phyloP scores from a whole-genome alignment of 2,797 vertebrate species.

The Australoheros facetus region DNA sequence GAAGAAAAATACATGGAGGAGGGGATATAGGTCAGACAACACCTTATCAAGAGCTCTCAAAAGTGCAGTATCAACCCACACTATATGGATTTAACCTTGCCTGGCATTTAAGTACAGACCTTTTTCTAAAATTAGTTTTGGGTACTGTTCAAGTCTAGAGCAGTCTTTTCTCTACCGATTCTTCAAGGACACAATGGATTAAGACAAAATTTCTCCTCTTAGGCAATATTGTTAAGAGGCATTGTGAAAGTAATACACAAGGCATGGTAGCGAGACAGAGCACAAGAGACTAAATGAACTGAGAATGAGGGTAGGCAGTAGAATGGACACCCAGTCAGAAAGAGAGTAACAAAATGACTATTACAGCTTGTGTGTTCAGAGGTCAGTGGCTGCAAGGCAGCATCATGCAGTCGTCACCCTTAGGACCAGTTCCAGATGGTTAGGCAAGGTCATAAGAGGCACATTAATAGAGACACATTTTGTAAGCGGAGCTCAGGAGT shows the following conservation, averaged over 20 bases:
- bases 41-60: slow-evolving; percentile 53
- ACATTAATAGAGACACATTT: slow-evolving; percentile 55
- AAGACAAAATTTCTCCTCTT: not conserved
- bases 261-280: not conserved
- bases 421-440: slow-evolving; percentile 33
- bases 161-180: not conserved
- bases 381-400: slow-evolving; percentile 37
- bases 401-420: slow-evolving; percentile 26
- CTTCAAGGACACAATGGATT: not conserved
- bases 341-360: slow-evolving; percentile 7
- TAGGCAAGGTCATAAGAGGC: slow-evolving; percentile 60
- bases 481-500: slow-evolving; percentile 31
- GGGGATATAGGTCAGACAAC: slow-evolving; percentile 66
- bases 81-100: slow-evolving; percentile 47
- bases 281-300: not conserved
- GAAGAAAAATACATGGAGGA: slow-evolving; percentile 51
- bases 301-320: not conserved
- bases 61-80: slow-evolving; percentile 46
- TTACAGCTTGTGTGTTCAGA: slow-evolving; percentile 32
- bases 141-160: slow-evolving; percentile 13
- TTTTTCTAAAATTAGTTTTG: slow-evolving; percentile 51
- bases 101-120: slow-evolving; percentile 15
- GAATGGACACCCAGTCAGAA: slow-evolving; percentile 16
- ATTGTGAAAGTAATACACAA: slow-evolving; percentile 1
- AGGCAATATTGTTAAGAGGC: not conserved